Percentiles rank a stretch among this genome's conserved stretches.
Evolutionary conservation across 1,140 invertebrate species (phyloP).

Genomic region (Lordiphosa stackelbergi): DNA sequence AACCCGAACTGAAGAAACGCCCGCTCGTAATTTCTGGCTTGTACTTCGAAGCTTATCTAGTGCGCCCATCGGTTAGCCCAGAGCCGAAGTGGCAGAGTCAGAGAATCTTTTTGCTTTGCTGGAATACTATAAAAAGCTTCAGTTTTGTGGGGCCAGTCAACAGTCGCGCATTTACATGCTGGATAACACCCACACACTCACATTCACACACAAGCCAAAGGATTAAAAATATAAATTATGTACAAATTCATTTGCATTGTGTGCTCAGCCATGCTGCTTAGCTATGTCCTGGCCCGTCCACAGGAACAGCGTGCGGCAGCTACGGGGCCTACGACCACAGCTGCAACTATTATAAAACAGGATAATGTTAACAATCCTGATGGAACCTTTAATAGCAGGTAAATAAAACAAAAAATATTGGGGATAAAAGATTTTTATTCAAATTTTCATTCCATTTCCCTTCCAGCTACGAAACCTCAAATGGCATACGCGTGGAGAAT

Average conservation of each 20-base stretch:
- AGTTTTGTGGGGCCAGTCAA: slow-evolving; percentile 36
- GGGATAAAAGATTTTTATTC: too few relatives aligned
- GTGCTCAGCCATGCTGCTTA: slow-evolving; percentile 55
- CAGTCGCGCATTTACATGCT: slow-evolving; percentile 49
- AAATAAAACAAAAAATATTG: not conserved
- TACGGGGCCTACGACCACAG: slow-evolving; percentile 50
- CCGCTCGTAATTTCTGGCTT: slow-evolving; percentile 56
- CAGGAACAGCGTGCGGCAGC: slow-evolving; percentile 51
- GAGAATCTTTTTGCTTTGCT: slow-evolving; percentile 7
- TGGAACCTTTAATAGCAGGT: slow-evolving; percentile 75
- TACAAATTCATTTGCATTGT: slow-evolving; percentile 61
- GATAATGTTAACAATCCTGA: slow-evolving; percentile 76
- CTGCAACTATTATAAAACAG: slow-evolving; percentile 73
- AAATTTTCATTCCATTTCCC: not conserved
- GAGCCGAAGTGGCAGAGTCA: slow-evolving; percentile 44
- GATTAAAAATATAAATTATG: slow-evolving; percentile 45
- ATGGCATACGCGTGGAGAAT: slow-evolving; percentile 82
- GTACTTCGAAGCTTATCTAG: slow-evolving; percentile 68
- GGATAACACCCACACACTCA: slow-evolving; percentile 36
- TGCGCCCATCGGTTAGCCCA: slow-evolving; percentile 67
- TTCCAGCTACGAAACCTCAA: slow-evolving; percentile 81
- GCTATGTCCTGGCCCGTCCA: slow-evolving; percentile 60
- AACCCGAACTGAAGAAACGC: slow-evolving; percentile 20
- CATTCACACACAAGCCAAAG: slow-evolving; percentile 12
- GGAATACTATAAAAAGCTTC: slow-evolving; percentile 48